Base-by-base conservation (phyloP, 2,888 invertebrate genomes). In the Entomobrya proxima region DNA sequence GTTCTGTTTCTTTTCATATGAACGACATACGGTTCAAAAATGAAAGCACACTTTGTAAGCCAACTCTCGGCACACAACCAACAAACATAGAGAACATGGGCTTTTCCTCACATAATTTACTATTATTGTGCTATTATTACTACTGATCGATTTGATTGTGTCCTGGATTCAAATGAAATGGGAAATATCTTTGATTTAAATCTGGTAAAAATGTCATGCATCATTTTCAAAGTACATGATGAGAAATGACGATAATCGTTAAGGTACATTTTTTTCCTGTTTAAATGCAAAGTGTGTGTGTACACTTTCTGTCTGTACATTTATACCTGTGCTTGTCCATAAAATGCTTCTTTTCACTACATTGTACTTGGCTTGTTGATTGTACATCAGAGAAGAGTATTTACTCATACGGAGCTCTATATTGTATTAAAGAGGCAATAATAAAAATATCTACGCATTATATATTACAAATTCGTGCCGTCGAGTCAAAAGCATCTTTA, bases 381-480 rank as follows among this genome's bases (percentile, higher is more conserved):
- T 35, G 61, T 61, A 15, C n/a, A 24, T 13, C n/a, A 9, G n/a
- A 32, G n/a, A n/a, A 15, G 55, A 4, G 55, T 55, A 64, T 32
- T 27, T 35, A 64, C 32, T 55, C 44, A n/a, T 3, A 55, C 24
- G 11, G 55, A 9, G 3, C n/a, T n/a, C n/a, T n/a, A n/a, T 7
- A 40, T 40, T 30, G n/a, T 18, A 74, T 74, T 64, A 32, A 52
- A 11, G 78, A 69, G 18, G 30, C 50, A 21, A 72, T 50, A 50
- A 52, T 52, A n/a, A 47, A 52, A 58, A 72, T 72, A 58, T 80
- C 37, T 58, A 37, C 55, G 18, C 79, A 69, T 72, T 72, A 72
- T 72, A 80, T 72, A 82, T 82, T 82, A 82, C 81, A 32, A 72
- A 76, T 83, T 83, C 83, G 83, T 83, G 83, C 76, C 69, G 27